Evolutionary conservation across 92 coral and sea anemone species (phyloP).

Genomic region (Muricea muricata): DNA sequence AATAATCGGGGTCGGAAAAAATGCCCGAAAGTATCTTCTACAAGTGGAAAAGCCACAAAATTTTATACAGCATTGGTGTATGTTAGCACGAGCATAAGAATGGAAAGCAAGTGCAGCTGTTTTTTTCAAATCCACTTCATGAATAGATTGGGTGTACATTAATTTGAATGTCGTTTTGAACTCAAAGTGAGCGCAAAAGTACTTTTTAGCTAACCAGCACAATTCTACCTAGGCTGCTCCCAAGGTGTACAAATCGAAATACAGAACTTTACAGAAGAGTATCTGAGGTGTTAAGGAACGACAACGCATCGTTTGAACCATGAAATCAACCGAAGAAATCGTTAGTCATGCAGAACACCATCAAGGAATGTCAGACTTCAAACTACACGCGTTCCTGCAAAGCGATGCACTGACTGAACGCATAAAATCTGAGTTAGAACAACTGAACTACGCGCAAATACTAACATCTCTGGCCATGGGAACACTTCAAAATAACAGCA

Average conservation of each 20-base stretch:
- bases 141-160: too few species aligned
- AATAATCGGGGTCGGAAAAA: too few species aligned
- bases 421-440: conserved; percentile 20
- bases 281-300: background rate
- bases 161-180: too few species aligned
- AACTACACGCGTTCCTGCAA: background rate
- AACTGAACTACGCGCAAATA: conserved; percentile 37
- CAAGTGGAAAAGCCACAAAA: background rate
- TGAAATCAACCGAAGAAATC: background rate
- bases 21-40: too few species aligned
- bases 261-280: too few species aligned
- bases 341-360: background rate
- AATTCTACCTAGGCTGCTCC: too few species aligned
- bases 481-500: background rate
- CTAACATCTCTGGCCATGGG: conserved; percentile 31
- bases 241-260: too few species aligned
- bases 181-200: too few species aligned
- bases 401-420: conserved; percentile 6
- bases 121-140: too few species aligned
- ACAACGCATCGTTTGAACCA: background rate
- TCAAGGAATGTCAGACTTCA: background rate
- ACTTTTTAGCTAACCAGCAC: too few species aligned
- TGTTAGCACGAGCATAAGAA: too few species aligned
- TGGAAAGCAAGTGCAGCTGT: too few species aligned
- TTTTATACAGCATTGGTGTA: background rate